phyloP scores from a whole-genome alignment of 2,888 invertebrate genomes.

The Nudaria mundana region DNA sequence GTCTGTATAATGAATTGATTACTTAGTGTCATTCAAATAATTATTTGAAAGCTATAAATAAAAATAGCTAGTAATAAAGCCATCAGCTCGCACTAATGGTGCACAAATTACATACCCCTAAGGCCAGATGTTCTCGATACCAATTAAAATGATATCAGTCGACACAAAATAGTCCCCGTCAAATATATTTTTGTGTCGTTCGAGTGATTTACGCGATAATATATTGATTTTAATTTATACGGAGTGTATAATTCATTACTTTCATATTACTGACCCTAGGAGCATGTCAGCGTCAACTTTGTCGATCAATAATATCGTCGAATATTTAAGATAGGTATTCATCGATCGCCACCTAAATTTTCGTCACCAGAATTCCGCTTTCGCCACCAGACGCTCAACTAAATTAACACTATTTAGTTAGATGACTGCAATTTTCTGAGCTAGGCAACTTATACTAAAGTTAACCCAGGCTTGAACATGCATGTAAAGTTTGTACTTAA shows the following conservation, averaged over 20 bases:
- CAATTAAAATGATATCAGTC: constrained; percentile 10
- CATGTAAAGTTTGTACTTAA: no score
- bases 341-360: no score
- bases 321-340: no score
- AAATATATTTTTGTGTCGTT: constrained; percentile 4
- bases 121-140: constrained; percentile 4
- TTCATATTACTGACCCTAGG: neutral
- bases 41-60: constrained; percentile 21
- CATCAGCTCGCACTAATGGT: constrained; percentile 33
- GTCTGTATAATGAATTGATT: neutral
- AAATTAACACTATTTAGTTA: no score
- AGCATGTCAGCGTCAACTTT: no score
- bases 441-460: no score
- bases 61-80: constrained; percentile 36
- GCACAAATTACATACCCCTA: constrained; percentile 37
- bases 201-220: constrained; percentile 2
- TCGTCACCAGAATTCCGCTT: no score
- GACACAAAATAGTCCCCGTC: constrained; percentile 5
- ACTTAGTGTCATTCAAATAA: constrained; percentile 11
- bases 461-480: no score
- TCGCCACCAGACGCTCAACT: no score
- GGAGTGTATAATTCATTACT: neutral
- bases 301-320: no score
- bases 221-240: neutral
- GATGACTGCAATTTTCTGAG: no score